Evolutionary conservation across 2,888 invertebrate species (phyloP).

Genomic region (Dimorphilus gyrociliatus): DNA sequence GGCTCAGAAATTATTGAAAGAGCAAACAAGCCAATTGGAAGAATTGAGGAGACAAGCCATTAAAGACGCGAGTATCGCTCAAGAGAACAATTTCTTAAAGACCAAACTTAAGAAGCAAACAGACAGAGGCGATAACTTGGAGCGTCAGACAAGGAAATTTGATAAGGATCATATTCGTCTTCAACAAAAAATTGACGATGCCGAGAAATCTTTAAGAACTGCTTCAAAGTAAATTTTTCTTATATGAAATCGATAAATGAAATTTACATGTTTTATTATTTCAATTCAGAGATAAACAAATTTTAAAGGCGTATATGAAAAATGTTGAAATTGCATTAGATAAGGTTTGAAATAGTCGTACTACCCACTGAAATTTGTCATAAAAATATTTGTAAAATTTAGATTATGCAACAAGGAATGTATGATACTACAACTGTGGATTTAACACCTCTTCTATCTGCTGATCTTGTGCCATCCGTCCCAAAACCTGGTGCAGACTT

Average conservation of each 20-base stretch:
- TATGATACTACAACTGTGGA: conserved; percentile 1
- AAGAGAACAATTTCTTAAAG: conserved; percentile 26
- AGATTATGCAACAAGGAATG: too few relatives aligned
- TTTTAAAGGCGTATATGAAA: conserved; percentile 20
- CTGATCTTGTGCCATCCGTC: conserved; percentile 25
- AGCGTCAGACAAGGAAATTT: conserved; percentile 18
- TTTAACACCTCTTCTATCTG: conserved; percentile 17
- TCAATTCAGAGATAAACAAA: conserved; percentile 25
- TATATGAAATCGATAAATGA: neutral
- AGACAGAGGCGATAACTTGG: conserved; percentile 23
- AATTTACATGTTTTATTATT: neutral
- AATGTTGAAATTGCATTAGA: conserved; percentile 21
- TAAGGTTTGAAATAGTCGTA: conserved; percentile 13
- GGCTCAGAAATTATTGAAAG: conserved; percentile 26
- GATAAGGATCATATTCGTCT: conserved; percentile 22
- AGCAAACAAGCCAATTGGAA: conserved; percentile 24
- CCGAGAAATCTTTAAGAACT: conserved; percentile 27
- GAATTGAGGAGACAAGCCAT: too few relatives aligned
- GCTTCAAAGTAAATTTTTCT: conserved; percentile 19
- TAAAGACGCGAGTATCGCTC: too few relatives aligned
- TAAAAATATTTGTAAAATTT: too few relatives aligned
- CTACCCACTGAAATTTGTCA: too few relatives aligned
- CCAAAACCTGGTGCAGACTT: conserved; percentile 26
- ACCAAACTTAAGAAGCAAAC: conserved; percentile 21
- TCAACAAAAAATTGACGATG: conserved; percentile 23